phyloP scores from a whole-genome alignment of 64 coral and sea anemone genomes.

The Pachyseris speciosa region DNA sequence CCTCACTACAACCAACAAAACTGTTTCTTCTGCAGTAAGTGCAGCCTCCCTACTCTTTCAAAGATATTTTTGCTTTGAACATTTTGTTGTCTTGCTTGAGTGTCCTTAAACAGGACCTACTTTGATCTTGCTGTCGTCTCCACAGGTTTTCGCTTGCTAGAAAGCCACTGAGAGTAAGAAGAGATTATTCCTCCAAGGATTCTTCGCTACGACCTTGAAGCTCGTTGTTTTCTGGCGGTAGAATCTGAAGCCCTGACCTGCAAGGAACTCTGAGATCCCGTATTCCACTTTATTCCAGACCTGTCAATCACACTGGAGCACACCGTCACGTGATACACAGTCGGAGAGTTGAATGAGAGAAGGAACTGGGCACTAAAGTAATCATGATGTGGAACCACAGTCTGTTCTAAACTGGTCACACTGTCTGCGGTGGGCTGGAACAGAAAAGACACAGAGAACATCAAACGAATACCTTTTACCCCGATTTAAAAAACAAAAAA shows the following conservation, averaged over 20 bases:
- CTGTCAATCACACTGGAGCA: slow-evolving; percentile 84
- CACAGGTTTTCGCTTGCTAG: no score
- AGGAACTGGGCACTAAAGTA: slow-evolving; percentile 99
- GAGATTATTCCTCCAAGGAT: not conserved
- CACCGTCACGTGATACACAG: slow-evolving; percentile 86
- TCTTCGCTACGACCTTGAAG: not conserved
- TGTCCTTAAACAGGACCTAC: no score
- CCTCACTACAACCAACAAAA: no score
- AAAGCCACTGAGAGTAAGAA: no score
- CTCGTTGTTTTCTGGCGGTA: slow-evolving; percentile 4
- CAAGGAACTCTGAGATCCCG: slow-evolving; percentile 83
- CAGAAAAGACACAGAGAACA: not conserved
- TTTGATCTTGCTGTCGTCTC: no score
- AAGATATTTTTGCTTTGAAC: no score
- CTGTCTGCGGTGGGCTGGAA: slow-evolving; percentile 60
- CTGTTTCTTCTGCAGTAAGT: no score
- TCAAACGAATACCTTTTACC: no score
- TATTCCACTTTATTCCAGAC: slow-evolving; percentile 90
- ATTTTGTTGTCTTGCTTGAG: no score
- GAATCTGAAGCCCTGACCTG: slow-evolving; percentile 67
- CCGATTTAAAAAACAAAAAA: no score
- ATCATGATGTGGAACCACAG: slow-evolving; percentile 92
- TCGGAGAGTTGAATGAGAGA: slow-evolving; percentile 74
- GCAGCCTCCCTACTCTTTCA: no score
- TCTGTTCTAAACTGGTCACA: slow-evolving; percentile 86